Evolutionary conservation across 2,888 invertebrate species (phyloP), one percentile per base, ranked within the genome.

Genomic region (Hemicrepidius hirtus): DNA sequence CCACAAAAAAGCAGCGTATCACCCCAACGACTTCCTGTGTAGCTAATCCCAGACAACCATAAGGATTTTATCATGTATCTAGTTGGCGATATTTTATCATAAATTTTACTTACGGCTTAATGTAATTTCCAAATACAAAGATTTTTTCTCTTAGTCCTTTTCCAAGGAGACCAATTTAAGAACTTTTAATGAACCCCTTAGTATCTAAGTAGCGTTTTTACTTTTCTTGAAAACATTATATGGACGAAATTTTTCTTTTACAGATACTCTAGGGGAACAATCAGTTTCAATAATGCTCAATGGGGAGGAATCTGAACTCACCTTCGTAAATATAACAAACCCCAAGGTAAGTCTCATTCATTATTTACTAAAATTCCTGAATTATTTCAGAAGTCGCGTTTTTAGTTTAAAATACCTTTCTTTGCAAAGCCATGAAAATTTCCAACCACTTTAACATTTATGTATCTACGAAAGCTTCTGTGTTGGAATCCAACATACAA

Each of bases 241-340:
- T 20, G 57, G 6, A 32, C 10, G 50, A 7, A 37, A 57, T 37
- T 16, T 60, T 81, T 80, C 80, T 69, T 73, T 88, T 88, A 6
- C 90, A 93, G 94, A 94, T 86, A 88, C 90, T 35, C 90, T 92
- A 72, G 90, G 92, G 64, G 94, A 96, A 81, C 94, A 96, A 86
- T 94, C 95, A 70, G 96, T 98, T 68, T 96, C 95, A 41, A 95
- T 98, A 79, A 93, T 97, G 90, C 89, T 98, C 83, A 97, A 98
- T 82, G 96, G 95, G 2, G 95, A 96, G 85, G 97, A 98, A 87
- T 96, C 97, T 57, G 97, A 97, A 85, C 88, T 98, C 76, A 93
- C 93, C 82, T 97, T 98, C 86, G 90, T 94, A 69, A 96, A 94
- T 84, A 90, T 92, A 82, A 89, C 90, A 75, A 92, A 90, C 84